Conservation (phyloP, 2,888 invertebrate genomes). For the Meiosimyza platycephala region DNA sequence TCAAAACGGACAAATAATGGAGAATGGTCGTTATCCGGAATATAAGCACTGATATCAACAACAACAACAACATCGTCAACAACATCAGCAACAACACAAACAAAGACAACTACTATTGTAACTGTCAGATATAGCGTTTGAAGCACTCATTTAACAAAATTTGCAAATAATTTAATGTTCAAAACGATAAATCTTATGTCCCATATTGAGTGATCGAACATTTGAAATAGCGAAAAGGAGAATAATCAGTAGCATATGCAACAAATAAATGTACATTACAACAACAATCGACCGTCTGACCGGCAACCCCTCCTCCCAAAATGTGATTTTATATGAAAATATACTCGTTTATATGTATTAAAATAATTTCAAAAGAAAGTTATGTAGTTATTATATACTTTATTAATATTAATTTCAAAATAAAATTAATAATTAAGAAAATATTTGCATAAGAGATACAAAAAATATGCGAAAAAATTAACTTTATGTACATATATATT, state of each 20-base stretch:
- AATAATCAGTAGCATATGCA: conserved; percentile 11
- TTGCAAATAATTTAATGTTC: too few relatives aligned
- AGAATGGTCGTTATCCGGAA: conserved; percentile 77
- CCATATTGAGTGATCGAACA: conserved; percentile 5
- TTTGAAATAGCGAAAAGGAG: background rate
- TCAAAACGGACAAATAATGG: conserved; percentile 70
- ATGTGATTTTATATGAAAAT: conserved; percentile 52
- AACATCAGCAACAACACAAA: conserved; percentile 31
- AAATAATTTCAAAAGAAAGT: conserved; percentile 19
- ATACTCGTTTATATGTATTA: background rate
- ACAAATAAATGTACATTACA: background rate
- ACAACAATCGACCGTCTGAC: conserved; percentile 35
- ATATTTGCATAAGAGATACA: conserved; percentile 26
- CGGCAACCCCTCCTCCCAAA: conserved; percentile 37
- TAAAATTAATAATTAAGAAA: conserved; percentile 37
- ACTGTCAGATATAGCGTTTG: background rate
- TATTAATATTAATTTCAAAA: conserved; percentile 16
- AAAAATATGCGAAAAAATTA: too few relatives aligned
- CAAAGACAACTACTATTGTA: conserved; percentile 6
- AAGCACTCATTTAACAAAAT: too few relatives aligned
- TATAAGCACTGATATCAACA: conserved; percentile 78
- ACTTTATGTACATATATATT: too few relatives aligned
- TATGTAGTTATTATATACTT: background rate
- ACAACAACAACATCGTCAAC: conserved; percentile 34
- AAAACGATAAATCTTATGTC: background rate